A percentile compares a stretch with the other conserved stretches of the same genome.
These are phyloP conservation scores for Cossypha niveicapilla DNA, from an alignment of 2,797 vertebrate genomes.

Conservation along the genomic window DNA sequence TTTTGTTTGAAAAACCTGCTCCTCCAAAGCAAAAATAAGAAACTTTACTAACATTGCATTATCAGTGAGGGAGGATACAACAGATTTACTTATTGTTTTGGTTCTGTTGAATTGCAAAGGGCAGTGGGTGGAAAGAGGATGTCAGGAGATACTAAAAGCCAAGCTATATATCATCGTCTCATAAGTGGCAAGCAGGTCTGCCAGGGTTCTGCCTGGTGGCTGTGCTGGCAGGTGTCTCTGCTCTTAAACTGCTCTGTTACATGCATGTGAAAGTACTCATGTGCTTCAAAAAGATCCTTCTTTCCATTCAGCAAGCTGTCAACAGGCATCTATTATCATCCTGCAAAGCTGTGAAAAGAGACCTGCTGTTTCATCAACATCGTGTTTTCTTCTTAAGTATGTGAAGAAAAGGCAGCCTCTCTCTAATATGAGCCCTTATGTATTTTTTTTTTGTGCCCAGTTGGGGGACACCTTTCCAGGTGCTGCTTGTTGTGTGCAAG, in stretches of 20 bases:
- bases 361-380: background rate
- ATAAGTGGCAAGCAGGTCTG: background rate
- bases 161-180: background rate
- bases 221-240: background rate
- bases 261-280: accelerated
- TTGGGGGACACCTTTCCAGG: background rate
- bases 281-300: background rate
- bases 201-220: background rate
- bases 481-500: background rate
- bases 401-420: background rate
- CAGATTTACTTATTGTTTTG: background rate
- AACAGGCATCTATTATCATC: background rate
- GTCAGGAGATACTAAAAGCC: background rate
- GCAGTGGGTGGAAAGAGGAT: background rate
- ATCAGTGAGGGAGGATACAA: background rate
- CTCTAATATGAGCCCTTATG: background rate
- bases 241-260: background rate
- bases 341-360: background rate
- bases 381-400: background rate
- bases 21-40: background rate
- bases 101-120: background rate
- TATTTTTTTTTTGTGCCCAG: background rate
- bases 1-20: background rate
- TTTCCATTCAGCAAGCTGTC: background rate
- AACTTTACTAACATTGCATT: background rate